Evolutionary conservation across 2,113 vertebrate species (phyloP).

Genomic region (Danionella cerebrum): DNA sequence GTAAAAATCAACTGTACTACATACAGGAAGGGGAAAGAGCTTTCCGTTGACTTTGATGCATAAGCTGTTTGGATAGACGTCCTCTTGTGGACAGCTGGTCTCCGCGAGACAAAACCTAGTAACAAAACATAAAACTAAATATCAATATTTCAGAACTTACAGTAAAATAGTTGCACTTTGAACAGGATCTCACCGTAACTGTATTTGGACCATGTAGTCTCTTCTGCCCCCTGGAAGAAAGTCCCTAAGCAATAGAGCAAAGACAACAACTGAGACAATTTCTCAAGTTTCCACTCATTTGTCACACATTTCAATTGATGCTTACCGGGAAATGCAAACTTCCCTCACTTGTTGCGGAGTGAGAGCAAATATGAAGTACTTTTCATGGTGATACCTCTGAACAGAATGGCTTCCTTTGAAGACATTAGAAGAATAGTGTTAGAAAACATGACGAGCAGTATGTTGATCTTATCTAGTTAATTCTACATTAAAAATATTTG

Average conservation of each 20-base stretch:
- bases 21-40: slow-evolving; percentile 88
- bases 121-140: slow-evolving; percentile 15
- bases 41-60: slow-evolving; percentile 98
- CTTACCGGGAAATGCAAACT: slow-evolving; percentile 95
- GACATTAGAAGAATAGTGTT: not conserved
- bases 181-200: slow-evolving; percentile 71
- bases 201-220: slow-evolving; percentile 95
- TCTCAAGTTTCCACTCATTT: too few relatives aligned
- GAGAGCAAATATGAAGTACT: slow-evolving; percentile 95
- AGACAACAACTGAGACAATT: too few relatives aligned
- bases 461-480: too few relatives aligned
- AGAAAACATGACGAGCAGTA: not conserved
- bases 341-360: slow-evolving; percentile 97
- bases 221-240: slow-evolving; percentile 89
- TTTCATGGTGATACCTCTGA: slow-evolving; percentile 93
- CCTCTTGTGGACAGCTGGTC: slow-evolving; percentile 94
- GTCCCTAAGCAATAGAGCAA: slow-evolving; percentile 68
- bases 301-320: not conserved
- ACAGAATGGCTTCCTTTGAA: slow-evolving; percentile 76
- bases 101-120: slow-evolving; percentile 90
- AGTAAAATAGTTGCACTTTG: not conserved
- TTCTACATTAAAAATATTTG: too few relatives aligned
- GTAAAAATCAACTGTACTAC: slow-evolving; percentile 38
- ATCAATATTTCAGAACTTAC: not conserved
- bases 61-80: slow-evolving; percentile 90